Evolutionary conservation across 2,888 invertebrate species (phyloP).

Genomic region (Mellilla xanthometata): DNA sequence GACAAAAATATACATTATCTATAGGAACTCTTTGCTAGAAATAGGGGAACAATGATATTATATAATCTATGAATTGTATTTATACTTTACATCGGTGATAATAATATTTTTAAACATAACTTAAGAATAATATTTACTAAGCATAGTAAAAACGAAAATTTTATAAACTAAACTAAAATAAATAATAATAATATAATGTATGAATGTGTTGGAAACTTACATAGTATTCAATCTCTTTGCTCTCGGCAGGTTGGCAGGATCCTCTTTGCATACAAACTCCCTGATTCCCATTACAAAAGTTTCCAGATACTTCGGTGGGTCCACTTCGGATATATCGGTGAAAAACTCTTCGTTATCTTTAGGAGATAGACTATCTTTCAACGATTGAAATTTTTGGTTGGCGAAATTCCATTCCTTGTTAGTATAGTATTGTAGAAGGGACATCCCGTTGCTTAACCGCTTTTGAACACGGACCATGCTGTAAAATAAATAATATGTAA

Average conservation of each 20-base stretch:
- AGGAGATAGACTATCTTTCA: slow-evolving; percentile 75
- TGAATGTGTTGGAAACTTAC: too few species aligned
- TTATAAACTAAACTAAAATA: too few species aligned
- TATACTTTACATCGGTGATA: too few species aligned
- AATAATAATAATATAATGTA: too few species aligned
- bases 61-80: too few species aligned
- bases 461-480: slow-evolving; percentile 86
- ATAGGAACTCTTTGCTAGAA: too few species aligned
- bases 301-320: slow-evolving; percentile 55
- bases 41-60: too few species aligned
- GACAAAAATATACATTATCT: too few species aligned
- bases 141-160: too few species aligned
- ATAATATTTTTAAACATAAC: too few species aligned
- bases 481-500: slow-evolving; percentile 30
- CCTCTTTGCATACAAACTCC: slow-evolving; percentile 91
- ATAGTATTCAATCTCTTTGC: slow-evolving; percentile 85
- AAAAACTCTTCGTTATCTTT: slow-evolving; percentile 85
- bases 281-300: slow-evolving; percentile 90
- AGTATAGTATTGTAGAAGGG: slow-evolving; percentile 90
- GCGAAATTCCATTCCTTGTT: slow-evolving; percentile 91
- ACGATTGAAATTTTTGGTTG: slow-evolving; percentile 81
- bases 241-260: slow-evolving; percentile 87
- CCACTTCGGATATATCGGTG: slow-evolving; percentile 60
- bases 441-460: slow-evolving; percentile 84
- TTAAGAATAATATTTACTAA: too few species aligned